Conservation (phyloP, 2,888 invertebrate genomes). For the Perdita meconis region DNA sequence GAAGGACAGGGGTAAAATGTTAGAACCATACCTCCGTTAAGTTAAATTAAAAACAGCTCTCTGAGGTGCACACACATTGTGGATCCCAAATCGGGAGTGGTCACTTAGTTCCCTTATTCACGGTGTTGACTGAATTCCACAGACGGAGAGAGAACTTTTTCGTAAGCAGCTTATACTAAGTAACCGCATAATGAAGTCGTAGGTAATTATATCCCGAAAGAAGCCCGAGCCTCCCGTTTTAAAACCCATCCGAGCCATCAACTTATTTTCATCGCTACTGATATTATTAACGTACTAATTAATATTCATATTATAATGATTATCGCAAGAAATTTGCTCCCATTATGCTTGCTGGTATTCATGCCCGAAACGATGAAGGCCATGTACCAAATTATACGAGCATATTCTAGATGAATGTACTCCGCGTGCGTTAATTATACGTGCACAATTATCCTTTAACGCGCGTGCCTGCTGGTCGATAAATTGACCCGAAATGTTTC, state of each 20-base stretch:
- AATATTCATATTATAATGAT: background rate
- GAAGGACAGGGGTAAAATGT: background rate
- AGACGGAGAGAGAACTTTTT: background rate
- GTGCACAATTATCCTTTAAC: conserved; percentile 12
- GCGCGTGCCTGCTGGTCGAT: conserved; percentile 16
- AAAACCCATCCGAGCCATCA: background rate
- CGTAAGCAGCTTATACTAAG: background rate
- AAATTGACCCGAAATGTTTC: background rate
- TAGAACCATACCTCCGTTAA: too few relatives aligned
- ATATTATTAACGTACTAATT: background rate
- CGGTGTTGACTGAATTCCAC: background rate
- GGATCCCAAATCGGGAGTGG: background rate
- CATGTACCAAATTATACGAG: conserved; percentile 6
- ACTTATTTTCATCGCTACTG: conserved; percentile 6
- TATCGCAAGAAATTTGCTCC: conserved; percentile 26
- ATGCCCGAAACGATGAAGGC: conserved; percentile 2
- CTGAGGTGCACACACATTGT: too few relatives aligned
- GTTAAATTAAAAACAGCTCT: too few relatives aligned
- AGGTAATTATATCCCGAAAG: conserved; percentile 2
- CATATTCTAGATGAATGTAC: conserved; percentile 20
- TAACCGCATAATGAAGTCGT: conserved; percentile 1
- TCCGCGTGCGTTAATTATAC: conserved; percentile 27
- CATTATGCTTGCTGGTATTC: conserved; percentile 2
- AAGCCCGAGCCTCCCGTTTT: background rate
- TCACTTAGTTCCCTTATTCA: background rate